Conservation (phyloP, 2,113 vertebrate species). For the Aegotheles bennettii region DNA sequence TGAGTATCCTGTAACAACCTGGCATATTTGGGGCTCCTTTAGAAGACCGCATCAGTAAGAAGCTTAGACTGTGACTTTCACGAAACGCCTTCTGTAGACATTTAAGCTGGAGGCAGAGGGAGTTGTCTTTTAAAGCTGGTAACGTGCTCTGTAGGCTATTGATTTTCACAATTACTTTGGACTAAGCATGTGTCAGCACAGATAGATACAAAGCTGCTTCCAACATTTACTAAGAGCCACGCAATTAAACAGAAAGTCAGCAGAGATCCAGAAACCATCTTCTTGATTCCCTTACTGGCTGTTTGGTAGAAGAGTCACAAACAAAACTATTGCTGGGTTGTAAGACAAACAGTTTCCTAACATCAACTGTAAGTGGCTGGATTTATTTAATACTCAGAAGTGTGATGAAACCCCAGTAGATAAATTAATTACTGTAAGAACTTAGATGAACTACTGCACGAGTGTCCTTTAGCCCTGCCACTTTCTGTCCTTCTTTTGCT, state of each 20-base stretch:
- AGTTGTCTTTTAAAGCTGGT: not conserved
- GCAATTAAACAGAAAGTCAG: not conserved
- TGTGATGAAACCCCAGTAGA: not conserved
- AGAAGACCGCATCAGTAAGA: not conserved
- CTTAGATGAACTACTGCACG: not conserved
- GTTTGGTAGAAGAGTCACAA: not conserved
- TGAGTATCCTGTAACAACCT: not conserved
- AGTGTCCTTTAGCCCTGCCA: not conserved
- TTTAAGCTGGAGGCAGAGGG: not conserved
- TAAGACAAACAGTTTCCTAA: not conserved
- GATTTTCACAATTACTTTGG: not conserved
- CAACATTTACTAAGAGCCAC: not conserved
- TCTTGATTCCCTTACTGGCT: not conserved
- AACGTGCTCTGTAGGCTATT: rapidly evolving
- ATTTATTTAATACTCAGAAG: not conserved
- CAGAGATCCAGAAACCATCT: not conserved
- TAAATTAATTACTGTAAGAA: not conserved
- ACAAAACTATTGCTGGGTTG: not conserved
- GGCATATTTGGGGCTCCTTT: not conserved
- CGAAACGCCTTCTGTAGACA: not conserved
- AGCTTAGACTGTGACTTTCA: not conserved
- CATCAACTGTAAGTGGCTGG: not conserved
- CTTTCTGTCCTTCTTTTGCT: not conserved
- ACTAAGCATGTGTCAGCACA: not conserved
- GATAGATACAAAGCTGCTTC: not conserved